These are phyloP conservation scores for Hydra vulgaris DNA, from an alignment of 30 jellyfish, hydroid and myxozoan genomes.

Conservation along the genomic window DNA sequence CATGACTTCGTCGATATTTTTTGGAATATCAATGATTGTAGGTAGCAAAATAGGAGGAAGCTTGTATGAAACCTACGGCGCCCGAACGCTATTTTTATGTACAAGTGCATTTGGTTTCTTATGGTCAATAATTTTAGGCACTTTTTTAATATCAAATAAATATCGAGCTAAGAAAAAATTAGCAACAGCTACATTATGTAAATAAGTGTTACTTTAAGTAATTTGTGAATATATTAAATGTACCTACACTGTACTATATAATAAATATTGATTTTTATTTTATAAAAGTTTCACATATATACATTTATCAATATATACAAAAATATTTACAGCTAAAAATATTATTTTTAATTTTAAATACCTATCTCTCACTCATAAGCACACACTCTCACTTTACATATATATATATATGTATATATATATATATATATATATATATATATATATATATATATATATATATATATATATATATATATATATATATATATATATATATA, in stretches of 20 bases:
- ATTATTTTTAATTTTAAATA: not conserved
- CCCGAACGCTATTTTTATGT: conserved; percentile 15
- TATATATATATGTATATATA: too few relatives aligned
- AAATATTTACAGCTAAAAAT: not conserved
- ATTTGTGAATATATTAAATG: too few relatives aligned
- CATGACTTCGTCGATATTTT: conserved; percentile 35
- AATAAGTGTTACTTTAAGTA: not conserved
- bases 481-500: conserved; percentile 9
- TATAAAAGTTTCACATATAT: not conserved
- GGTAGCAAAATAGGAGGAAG: conserved; percentile 55
- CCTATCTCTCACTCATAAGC: not conserved
- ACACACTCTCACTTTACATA: not conserved
- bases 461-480: not conserved
- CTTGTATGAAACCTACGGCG: conserved; percentile 51
- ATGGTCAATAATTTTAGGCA: not conserved
- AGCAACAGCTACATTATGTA: not conserved
- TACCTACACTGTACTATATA: too few relatives aligned
- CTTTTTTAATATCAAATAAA: not conserved
- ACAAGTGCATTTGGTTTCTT: not conserved
- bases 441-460: not conserved
- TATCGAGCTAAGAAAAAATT: not conserved
- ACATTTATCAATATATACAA: not conserved
- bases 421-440: too few relatives aligned
- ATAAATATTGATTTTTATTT: too few relatives aligned
- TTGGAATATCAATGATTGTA: conserved; percentile 46